Conservation (phyloP, 2,797 vertebrate species). For the Epinephelus awoara region DNA sequence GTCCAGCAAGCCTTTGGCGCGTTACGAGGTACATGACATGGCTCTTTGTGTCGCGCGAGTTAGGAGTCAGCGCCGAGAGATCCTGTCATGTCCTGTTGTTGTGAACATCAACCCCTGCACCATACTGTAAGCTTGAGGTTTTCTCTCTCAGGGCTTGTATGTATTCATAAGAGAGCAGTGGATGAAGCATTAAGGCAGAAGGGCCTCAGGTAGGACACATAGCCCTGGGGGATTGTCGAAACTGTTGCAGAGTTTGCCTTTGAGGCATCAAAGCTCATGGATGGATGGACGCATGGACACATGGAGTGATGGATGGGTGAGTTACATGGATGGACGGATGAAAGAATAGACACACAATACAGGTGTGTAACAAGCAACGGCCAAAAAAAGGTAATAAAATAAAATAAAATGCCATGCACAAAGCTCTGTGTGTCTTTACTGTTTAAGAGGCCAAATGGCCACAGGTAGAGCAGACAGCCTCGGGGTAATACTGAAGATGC, state of each 20-base stretch:
- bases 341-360: slow-evolving; percentile 20
- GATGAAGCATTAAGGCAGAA: slow-evolving; percentile 63
- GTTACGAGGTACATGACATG: slow-evolving; percentile 66
- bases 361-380: neutral
- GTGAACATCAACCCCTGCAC: slow-evolving; percentile 73
- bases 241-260: slow-evolving; percentile 58
- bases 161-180: slow-evolving; percentile 69
- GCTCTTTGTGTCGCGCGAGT: slow-evolving; percentile 66
- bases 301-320: slow-evolving; percentile 34
- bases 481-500: slow-evolving; percentile 9
- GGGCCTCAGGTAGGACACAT: slow-evolving; percentile 64
- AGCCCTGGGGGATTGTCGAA: slow-evolving; percentile 59
- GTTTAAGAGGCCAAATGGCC: slow-evolving; percentile 3
- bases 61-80: slow-evolving; percentile 57
- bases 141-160: slow-evolving; percentile 62
- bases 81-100: slow-evolving; percentile 76
- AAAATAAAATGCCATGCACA: slow-evolving; percentile 7
- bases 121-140: slow-evolving; percentile 59
- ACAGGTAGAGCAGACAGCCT: slow-evolving; percentile 27
- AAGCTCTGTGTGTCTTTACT: neutral
- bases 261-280: slow-evolving; percentile 64
- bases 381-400: neutral
- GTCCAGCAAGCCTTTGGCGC: slow-evolving; percentile 68
- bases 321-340: slow-evolving; percentile 26
- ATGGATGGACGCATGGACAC: slow-evolving; percentile 39